Base-by-base conservation (phyloP, 2,888 invertebrate species). In the Amblyteles armatorius region DNA sequence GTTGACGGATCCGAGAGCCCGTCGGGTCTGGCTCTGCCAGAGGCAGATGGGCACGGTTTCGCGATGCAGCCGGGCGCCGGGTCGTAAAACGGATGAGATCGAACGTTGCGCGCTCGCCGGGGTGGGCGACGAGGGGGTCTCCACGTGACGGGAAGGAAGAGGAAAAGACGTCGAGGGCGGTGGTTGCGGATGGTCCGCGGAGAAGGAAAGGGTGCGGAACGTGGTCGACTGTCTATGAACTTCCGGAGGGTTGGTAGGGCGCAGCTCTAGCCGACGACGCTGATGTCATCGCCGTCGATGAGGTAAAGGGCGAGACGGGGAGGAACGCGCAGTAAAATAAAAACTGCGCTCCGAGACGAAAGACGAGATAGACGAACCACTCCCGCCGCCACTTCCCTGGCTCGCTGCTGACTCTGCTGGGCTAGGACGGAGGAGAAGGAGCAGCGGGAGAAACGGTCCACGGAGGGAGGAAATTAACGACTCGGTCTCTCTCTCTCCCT, bases 401-500 rank as follows among this genome's bases (percentile, higher is more conserved):
- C 22, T 67, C 67, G 26, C 40, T 29, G 50, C 50, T 68, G 50
- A 69, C 68, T 71, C 55, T n/a, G n/a, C 36, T 36, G 33, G 36
- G 71, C 50, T 60, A 40, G 55, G 52, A 77, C 19, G 74, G 33
- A 11, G 19, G 22, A 74, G 36, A 55, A 67, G 71, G 40, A 68
- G 52, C 63, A 57, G 40, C 69, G 9, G 33, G 63, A 65, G 79
- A 44, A 55, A 60, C 50, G 33, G 40, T 73, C 44, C 63, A 78
- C 79, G 73, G 68, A 79, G 77, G 88, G 86, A 89, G 90, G 89
- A 92, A 90, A 92, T 91, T 90, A 92, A 92, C 90, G 88, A 90
- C 87, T 88, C 78, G 55, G 57, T 71, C 73, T 71, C 81, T 88
- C 88, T 89, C 89, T 88, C 82, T 88, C 88, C 88, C 89, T 88